A percentile compares a stretch with the other conserved stretches of the same genome.
Conservation (phyloP, 92 coral and sea anemone species). For the Epizoanthus ramosus region DNA sequence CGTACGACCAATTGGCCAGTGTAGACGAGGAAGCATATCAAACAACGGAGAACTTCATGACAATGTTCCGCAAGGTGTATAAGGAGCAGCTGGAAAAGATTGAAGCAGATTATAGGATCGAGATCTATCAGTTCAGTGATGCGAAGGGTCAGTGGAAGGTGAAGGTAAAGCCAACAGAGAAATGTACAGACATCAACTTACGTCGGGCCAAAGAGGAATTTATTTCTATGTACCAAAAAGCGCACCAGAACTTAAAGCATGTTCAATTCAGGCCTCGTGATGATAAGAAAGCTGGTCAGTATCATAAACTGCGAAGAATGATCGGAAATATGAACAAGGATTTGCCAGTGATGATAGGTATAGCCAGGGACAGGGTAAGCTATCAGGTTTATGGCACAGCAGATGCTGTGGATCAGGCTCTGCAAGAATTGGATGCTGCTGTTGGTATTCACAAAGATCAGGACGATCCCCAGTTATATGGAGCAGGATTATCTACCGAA, state of each 20-base stretch:
- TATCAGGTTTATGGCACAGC: slow-evolving; percentile 32
- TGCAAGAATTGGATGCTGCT: neutral
- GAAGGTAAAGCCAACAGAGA: neutral
- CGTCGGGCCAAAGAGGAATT: slow-evolving; percentile 16
- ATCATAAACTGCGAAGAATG: neutral
- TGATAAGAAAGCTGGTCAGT: neutral
- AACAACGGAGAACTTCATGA: slow-evolving; percentile 17
- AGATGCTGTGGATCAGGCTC: slow-evolving; percentile 7
- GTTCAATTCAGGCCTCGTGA: slow-evolving; percentile 2
- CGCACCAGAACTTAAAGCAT: neutral
- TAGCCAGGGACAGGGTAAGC: neutral
- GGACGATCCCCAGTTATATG: neutral
- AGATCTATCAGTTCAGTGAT: neutral
- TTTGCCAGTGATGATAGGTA: slow-evolving; percentile 1
- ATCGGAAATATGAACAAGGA: neutral
- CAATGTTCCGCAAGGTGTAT: neutral
- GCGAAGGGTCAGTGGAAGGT: neutral
- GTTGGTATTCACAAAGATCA: slow-evolving; percentile 1
- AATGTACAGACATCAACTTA: neutral
- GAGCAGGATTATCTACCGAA: neutral
- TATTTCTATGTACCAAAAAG: slow-evolving; percentile 36
- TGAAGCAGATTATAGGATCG: neutral
- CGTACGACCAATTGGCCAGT: neutral
- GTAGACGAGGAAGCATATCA: neutral
- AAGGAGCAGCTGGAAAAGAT: neutral